Conservation (phyloP, 2,797 vertebrate species). For the Florisuga fusca region DNA sequence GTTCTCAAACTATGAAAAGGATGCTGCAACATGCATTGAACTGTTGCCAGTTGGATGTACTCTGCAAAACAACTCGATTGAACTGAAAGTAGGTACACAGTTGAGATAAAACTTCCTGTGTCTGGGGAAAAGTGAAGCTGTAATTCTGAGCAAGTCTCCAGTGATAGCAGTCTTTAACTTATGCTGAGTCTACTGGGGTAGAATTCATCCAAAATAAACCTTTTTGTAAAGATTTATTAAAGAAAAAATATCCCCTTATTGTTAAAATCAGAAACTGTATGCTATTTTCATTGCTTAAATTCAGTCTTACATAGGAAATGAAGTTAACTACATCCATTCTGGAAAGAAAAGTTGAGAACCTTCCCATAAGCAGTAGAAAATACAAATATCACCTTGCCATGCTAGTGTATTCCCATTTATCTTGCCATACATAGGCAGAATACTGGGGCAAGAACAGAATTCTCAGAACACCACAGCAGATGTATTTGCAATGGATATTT, state of each 20-base stretch:
- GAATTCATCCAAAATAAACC: neutral
- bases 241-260: neutral
- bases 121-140: neutral
- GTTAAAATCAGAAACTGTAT: neutral
- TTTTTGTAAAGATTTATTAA: neutral
- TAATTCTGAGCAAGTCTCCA: neutral
- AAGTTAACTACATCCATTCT: neutral
- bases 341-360: neutral
- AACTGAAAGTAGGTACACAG: neutral
- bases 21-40: neutral
- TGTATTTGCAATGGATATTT: conserved; percentile 14
- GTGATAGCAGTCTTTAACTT: neutral
- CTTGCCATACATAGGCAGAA: neutral
- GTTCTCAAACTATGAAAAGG: neutral
- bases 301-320: neutral
- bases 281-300: neutral
- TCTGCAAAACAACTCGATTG: neutral
- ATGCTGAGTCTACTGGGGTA: neutral
- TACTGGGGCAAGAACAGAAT: neutral
- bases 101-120: neutral
- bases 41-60: neutral
- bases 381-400: neutral
- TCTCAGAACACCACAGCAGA: conserved; percentile 4
- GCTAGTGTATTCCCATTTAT: neutral
- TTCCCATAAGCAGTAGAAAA: neutral